These are phyloP conservation scores for Neopelma chrysocephalum DNA, from an alignment of 2,797 vertebrate species.

Conservation along the genomic window DNA sequence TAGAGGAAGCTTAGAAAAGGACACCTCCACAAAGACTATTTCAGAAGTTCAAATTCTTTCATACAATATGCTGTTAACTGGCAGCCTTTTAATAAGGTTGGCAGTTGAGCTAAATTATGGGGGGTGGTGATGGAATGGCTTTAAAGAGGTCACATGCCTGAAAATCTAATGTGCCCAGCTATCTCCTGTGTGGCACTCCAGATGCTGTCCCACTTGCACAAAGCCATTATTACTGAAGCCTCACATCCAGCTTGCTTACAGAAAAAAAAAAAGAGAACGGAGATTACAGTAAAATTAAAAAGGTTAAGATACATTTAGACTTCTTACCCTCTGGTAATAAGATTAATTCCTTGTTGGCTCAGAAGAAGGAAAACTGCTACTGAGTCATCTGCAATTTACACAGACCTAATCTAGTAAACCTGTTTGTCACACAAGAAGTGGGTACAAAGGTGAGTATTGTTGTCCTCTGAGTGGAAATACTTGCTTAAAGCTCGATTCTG, in stretches of 20 bases:
- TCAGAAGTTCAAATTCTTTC: neutral
- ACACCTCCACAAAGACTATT: neutral
- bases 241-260: neutral
- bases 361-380: constrained; percentile 3
- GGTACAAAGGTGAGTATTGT: constrained; percentile 43
- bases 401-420: constrained; percentile 50
- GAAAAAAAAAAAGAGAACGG: neutral
- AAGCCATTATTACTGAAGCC: neutral
- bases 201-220: constrained; percentile 11
- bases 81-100: neutral
- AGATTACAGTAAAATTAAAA: constrained; percentile 37
- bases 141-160: neutral
- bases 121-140: neutral
- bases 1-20: neutral
- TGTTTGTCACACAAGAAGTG: constrained; percentile 27
- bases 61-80: neutral
- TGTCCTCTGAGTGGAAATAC: neutral
- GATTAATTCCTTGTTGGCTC: constrained; percentile 30
- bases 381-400: constrained; percentile 29
- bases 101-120: neutral
- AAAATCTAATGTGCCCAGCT: neutral
- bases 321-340: constrained; percentile 14
- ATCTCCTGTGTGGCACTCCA: neutral
- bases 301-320: neutral
- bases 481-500: neutral